Evolutionary conservation across 2,113 vertebrate genomes (phyloP).

Genomic region (Lepus europaeus): DNA sequence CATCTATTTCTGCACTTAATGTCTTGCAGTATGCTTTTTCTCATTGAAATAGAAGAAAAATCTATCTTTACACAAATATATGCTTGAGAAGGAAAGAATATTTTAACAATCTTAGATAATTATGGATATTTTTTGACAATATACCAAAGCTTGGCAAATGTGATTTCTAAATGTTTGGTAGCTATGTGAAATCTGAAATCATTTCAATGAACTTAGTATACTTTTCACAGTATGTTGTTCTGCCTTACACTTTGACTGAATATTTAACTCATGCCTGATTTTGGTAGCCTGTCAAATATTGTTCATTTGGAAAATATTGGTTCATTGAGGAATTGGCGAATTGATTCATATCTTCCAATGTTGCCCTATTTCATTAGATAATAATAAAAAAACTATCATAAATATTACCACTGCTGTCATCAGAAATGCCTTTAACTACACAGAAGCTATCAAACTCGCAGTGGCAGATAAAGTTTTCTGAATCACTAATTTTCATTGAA

Average conservation of each 20-base stretch:
- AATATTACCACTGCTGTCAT: not conserved
- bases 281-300: not conserved
- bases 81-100: not conserved
- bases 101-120: conserved; percentile 28
- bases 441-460: not conserved
- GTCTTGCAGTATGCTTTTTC: not conserved
- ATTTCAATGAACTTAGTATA: not conserved
- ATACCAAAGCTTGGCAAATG: not conserved
- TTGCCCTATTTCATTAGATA: not conserved
- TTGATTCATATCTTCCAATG: not conserved
- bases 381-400: conserved; percentile 1
- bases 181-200: not conserved
- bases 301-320: conserved; percentile 22
- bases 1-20: not conserved
- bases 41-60: conserved; percentile 47
- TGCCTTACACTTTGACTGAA: not conserved
- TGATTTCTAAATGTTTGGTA: conserved; percentile 1
- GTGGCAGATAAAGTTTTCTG: not conserved
- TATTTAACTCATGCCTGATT: conserved; percentile 21
- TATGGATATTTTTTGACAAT: not conserved
- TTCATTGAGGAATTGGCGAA: not conserved
- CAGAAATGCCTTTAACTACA: not conserved
- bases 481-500: not conserved
- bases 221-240: not conserved
- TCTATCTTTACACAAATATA: not conserved